phyloP scores from a whole-genome alignment of 2,888 invertebrate species.

The Eurytoma californica region DNA sequence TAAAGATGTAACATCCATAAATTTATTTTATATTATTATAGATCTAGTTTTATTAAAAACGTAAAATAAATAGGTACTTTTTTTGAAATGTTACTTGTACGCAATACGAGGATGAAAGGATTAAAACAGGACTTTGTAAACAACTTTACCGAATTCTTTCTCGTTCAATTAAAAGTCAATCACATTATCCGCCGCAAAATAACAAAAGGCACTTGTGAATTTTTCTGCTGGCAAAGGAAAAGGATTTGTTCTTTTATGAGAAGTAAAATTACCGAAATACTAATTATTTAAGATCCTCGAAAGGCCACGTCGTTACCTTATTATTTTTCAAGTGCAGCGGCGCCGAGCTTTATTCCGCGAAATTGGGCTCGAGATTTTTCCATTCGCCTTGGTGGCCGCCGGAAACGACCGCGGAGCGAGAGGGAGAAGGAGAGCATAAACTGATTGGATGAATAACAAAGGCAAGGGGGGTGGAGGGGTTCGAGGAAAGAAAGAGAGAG shows the following conservation, averaged over 20 bases:
- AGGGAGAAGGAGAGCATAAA: constrained; percentile 20
- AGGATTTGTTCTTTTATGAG: too few species aligned
- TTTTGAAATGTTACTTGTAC: too few species aligned
- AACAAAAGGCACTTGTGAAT: too few species aligned
- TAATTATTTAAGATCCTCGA: neutral
- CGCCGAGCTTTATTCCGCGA: neutral
- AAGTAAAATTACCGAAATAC: neutral
- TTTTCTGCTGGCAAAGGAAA: too few species aligned
- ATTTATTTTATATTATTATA: neutral
- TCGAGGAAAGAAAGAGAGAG: constrained; percentile 9
- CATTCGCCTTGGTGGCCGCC: neutral
- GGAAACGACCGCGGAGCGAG: neutral
- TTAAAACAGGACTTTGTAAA: too few species aligned
- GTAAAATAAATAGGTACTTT: too few species aligned
- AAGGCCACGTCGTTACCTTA: neutral
- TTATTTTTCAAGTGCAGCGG: neutral
- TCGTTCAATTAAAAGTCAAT: neutral
- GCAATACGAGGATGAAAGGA: too few species aligned
- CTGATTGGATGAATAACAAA: constrained; percentile 26
- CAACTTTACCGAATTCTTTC: neutral
- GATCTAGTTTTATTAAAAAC: too few species aligned
- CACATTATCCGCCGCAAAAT: too few species aligned
- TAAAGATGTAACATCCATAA: too few species aligned
- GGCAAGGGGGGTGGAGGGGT: neutral
- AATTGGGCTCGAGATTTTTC: constrained; percentile 27